Percentiles rank a stretch among this genome's conserved stretches.
phyloP scores from a whole-genome alignment of 2,888 invertebrate genomes.

The Diploptera punctata region DNA sequence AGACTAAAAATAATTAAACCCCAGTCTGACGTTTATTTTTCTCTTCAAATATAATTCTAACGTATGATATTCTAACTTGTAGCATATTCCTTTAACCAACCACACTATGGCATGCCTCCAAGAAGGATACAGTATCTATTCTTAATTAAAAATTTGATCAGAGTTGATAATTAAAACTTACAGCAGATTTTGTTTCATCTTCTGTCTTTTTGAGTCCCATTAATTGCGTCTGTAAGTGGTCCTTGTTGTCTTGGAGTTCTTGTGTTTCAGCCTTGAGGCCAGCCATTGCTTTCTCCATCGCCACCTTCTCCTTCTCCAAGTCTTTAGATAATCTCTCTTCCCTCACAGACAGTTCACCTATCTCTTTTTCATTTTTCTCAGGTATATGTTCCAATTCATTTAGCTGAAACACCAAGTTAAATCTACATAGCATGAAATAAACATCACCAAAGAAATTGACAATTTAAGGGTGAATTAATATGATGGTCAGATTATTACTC shows the following conservation, averaged over 20 bases:
- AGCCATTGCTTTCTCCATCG: slow-evolving; percentile 65
- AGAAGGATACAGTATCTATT: too few species aligned
- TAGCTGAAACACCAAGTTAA: slow-evolving; percentile 43
- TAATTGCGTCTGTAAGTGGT: slow-evolving; percentile 70
- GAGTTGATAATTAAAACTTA: slow-evolving; percentile 44
- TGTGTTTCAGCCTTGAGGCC: slow-evolving; percentile 71
- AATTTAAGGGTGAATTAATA: not conserved
- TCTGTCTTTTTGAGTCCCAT: slow-evolving; percentile 72
- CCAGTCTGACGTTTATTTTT: too few species aligned
- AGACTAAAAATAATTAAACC: too few species aligned
- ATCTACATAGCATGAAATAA: not conserved
- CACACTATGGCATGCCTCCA: too few species aligned
- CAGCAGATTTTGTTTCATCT: slow-evolving; percentile 71
- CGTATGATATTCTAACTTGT: too few species aligned
- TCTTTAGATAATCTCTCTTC: slow-evolving; percentile 61
- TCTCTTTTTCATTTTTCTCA: slow-evolving; percentile 74
- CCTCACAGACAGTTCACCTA: slow-evolving; percentile 67
- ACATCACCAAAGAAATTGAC: not conserved
- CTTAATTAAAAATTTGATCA: too few species aligned
- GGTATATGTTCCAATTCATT: slow-evolving; percentile 68
- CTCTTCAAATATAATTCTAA: too few species aligned
- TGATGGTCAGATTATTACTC: too few species aligned
- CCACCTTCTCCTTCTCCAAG: slow-evolving; percentile 60
- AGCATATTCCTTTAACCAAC: too few species aligned
- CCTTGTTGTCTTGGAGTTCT: slow-evolving; percentile 74